Evolutionary conservation across 1,140 invertebrate genomes (phyloP).

Genomic region (Glossosoma conforme): DNA sequence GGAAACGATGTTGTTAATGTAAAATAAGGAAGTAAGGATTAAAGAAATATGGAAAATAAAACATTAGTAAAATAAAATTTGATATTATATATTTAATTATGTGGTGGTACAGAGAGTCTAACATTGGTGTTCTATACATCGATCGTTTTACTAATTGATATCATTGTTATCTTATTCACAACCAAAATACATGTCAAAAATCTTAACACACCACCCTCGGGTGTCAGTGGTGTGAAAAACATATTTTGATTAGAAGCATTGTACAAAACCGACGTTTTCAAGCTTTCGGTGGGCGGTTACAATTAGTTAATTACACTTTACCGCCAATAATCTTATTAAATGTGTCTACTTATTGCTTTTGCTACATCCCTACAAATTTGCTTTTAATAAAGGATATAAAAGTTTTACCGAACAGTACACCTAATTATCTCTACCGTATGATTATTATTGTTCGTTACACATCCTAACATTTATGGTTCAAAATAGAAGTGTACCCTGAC

Average conservation of each 20-base stretch:
- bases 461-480: conserved; percentile 30
- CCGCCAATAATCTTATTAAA: not conserved
- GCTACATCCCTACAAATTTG: conserved; percentile 29
- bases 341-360: conserved; percentile 29
- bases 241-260: conserved; percentile 11
- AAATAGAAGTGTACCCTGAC: conserved; percentile 31
- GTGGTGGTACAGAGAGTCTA: conserved; percentile 27
- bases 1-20: too few species aligned
- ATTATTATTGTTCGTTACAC: conserved; percentile 34
- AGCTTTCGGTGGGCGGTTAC: conserved; percentile 5
- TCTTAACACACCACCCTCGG: conserved; percentile 10
- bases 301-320: not conserved
- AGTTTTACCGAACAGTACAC: conserved; percentile 27
- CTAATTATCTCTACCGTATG: conserved; percentile 28
- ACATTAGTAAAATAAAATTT: conserved; percentile 15
- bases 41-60: too few species aligned
- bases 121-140: conserved; percentile 31
- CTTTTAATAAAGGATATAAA: conserved; percentile 29
- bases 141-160: conserved; percentile 27
- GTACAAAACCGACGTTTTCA: conserved; percentile 9
- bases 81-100: conserved; percentile 21
- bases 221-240: conserved; percentile 1
- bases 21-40: too few species aligned
- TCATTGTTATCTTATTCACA: conserved; percentile 26
- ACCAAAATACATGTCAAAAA: conserved; percentile 25